Conservation (phyloP, 2,797 vertebrate species). For the Pseudocheirus occidentalis region DNA sequence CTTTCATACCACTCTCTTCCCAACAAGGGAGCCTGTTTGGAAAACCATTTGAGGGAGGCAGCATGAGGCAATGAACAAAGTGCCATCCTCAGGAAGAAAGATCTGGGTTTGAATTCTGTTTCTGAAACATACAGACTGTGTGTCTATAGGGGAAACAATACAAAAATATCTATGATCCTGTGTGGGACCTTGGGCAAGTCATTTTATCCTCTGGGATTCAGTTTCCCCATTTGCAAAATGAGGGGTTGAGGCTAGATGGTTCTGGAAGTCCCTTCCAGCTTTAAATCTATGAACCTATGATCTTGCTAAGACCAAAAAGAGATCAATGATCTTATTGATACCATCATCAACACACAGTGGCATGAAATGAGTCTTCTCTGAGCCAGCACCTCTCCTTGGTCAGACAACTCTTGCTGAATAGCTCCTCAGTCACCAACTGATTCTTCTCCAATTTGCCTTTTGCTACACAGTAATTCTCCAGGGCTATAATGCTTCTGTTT, state of each 20-base stretch:
- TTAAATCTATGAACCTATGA: neutral
- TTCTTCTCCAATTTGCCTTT: neutral
- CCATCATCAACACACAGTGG: neutral
- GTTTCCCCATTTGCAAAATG: neutral
- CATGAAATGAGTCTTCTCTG: neutral
- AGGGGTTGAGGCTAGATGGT: neutral
- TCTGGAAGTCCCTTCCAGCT: neutral
- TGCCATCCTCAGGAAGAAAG: neutral
- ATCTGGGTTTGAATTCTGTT: neutral
- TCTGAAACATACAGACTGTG: neutral
- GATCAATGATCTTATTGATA: neutral
- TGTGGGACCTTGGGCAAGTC: neutral
- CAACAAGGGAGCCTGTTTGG: neutral
- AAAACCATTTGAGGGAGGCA: neutral
- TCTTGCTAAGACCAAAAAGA: neutral
- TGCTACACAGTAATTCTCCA: neutral
- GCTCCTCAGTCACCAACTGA: neutral
- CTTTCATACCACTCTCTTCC: neutral
- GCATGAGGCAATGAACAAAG: neutral
- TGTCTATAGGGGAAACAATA: neutral
- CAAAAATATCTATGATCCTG: neutral
- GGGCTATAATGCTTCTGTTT: neutral
- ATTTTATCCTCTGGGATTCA: neutral
- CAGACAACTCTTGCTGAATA: neutral
- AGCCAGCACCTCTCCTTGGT: neutral